Evolutionary conservation across 1,140 invertebrate genomes (phyloP).

Genomic region (Dysdera silvatica): DNA sequence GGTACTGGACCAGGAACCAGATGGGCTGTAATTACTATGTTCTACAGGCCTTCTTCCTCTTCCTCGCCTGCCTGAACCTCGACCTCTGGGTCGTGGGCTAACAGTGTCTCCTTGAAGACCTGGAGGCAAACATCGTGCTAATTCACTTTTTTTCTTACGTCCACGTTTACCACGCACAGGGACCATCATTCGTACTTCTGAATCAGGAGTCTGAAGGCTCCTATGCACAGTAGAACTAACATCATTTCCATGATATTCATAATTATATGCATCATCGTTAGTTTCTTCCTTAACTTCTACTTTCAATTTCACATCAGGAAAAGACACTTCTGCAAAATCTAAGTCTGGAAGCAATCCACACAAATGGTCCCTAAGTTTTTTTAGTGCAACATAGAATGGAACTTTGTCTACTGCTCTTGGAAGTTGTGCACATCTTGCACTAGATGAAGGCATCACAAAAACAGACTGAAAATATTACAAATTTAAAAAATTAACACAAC

Average conservation of each 20-base stretch:
- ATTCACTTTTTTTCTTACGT: constrained; percentile 18
- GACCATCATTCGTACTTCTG: constrained; percentile 23
- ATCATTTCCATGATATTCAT: constrained; percentile 22
- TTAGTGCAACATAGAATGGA: constrained; percentile 88
- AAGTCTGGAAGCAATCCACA: constrained; percentile 78
- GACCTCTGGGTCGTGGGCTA: constrained; percentile 5
- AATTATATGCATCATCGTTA: constrained; percentile 17
- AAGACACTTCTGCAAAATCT: constrained; percentile 85
- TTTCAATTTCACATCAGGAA: constrained; percentile 48
- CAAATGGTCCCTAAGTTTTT: constrained; percentile 90
- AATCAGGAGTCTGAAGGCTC: constrained; percentile 19
- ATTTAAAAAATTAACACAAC: neutral
- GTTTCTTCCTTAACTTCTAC: constrained; percentile 27
- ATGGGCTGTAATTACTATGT: constrained; percentile 20
- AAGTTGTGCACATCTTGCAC: constrained; percentile 87
- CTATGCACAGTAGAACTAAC: constrained; percentile 24
- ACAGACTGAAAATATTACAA: constrained; percentile 64
- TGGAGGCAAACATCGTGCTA: constrained; percentile 17
- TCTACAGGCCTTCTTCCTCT: constrained; percentile 23
- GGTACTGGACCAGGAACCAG: constrained; percentile 17
- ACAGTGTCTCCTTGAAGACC: constrained; percentile 12
- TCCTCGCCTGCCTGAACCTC: constrained; percentile 23
- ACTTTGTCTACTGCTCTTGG: constrained; percentile 93
- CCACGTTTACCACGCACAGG: constrained; percentile 22
- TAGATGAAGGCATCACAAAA: constrained; percentile 98